phyloP scores from a whole-genome alignment of 2,797 vertebrate species.

The Margarornis squamiger region DNA sequence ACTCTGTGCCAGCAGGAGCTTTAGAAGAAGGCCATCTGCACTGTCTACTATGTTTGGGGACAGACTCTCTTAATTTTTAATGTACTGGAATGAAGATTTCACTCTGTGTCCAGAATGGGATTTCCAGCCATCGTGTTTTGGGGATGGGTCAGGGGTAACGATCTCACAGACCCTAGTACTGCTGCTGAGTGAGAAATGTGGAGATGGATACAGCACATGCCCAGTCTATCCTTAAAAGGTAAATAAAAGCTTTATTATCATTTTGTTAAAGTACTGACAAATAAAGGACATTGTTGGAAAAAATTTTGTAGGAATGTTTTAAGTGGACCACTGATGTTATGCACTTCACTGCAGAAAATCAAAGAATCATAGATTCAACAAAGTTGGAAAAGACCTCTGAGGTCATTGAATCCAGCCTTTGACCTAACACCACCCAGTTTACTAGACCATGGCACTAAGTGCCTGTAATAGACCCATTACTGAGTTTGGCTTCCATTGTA shows the following conservation, averaged over 20 bases:
- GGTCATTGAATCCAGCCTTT: too few relatives aligned
- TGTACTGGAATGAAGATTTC: not conserved
- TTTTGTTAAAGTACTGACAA: not conserved
- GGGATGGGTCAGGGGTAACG: not conserved
- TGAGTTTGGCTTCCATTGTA: too few relatives aligned
- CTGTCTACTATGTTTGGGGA: not conserved
- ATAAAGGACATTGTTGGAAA: not conserved
- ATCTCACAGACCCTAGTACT: not conserved
- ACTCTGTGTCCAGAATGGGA: not conserved
- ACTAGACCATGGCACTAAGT: too few relatives aligned
- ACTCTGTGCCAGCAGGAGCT: not conserved
- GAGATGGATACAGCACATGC: not conserved
- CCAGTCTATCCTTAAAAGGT: not conserved
- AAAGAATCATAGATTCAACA: too few relatives aligned
- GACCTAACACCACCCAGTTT: too few relatives aligned
- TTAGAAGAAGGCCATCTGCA: constrained; percentile 8
- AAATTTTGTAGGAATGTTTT: not conserved
- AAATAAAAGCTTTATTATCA: fast-evolving
- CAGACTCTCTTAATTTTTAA: not conserved
- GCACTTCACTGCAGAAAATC: not conserved
- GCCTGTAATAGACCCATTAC: too few relatives aligned
- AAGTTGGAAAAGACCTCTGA: too few relatives aligned
- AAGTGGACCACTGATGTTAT: not conserved
- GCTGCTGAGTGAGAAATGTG: not conserved
- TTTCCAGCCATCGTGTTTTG: not conserved